phyloP scores from a whole-genome alignment of 2,888 invertebrate genomes.

The Meloe dianella region DNA sequence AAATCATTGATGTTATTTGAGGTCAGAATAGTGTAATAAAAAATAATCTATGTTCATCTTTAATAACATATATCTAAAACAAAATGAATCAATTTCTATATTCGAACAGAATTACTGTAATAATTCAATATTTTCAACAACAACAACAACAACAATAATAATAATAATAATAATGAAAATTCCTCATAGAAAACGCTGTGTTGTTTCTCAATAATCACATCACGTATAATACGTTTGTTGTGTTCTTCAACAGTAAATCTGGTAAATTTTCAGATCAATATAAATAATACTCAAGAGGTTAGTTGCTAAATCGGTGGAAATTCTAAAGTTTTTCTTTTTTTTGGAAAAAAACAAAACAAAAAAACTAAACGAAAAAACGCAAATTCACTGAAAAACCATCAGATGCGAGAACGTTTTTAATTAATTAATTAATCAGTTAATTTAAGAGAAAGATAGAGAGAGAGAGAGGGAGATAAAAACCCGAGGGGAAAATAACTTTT shows the following conservation, averaged over 20 bases:
- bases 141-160: neutral
- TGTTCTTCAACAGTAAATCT: slow-evolving; percentile 23
- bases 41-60: neutral
- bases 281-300: neutral
- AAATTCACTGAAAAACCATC: no score
- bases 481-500: no score
- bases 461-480: no score
- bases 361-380: no score
- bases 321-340: no score
- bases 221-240: neutral
- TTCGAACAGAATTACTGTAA: neutral
- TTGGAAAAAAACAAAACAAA: no score
- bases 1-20: neutral
- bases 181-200: neutral
- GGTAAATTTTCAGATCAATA: slow-evolving; percentile 28
- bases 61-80: neutral
- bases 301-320: no score
- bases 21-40: neutral
- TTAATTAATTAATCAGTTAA: no score
- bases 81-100: neutral
- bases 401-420: no score
- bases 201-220: neutral
- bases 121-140: neutral
- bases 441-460: no score
- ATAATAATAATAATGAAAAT: neutral